A percentile compares a stretch with the other conserved stretches of the same genome.
phyloP scores from a whole-genome alignment of 2,888 invertebrate genomes.

The Griposia aprilina region DNA sequence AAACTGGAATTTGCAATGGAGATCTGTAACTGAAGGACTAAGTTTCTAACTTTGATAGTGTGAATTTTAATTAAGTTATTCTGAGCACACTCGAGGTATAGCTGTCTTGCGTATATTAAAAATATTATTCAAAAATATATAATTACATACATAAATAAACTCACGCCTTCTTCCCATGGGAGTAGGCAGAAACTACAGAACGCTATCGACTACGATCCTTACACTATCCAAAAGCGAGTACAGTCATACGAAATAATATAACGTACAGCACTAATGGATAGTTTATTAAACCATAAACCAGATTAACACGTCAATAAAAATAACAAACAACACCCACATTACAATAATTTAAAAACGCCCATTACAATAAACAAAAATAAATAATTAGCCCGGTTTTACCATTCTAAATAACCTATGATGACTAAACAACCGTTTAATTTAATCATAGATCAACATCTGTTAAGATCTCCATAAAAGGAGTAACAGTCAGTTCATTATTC shows the following conservation, averaged over 20 bases:
- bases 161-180: too few relatives aligned
- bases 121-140: not conserved
- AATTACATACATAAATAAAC: too few relatives aligned
- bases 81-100: not conserved
- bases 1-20: conserved; percentile 47
- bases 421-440: conserved; percentile 34
- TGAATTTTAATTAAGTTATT: conserved; percentile 39
- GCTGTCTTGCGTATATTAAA: not conserved
- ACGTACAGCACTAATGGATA: too few relatives aligned
- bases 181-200: too few relatives aligned
- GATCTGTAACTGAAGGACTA: conserved; percentile 24
- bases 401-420: conserved; percentile 23
- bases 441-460: conserved; percentile 22
- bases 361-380: conserved; percentile 3
- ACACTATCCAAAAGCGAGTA: too few relatives aligned
- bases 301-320: not conserved
- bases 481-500: conserved; percentile 25
- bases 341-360: not conserved
- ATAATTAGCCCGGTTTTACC: conserved; percentile 7
- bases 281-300: too few relatives aligned
- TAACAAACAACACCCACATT: not conserved
- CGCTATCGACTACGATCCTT: too few relatives aligned
- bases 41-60: conserved; percentile 38
- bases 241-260: too few relatives aligned
- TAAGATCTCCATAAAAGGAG: conserved; percentile 5